Evolutionary conservation across 2,113 vertebrate species (phyloP).

Genomic region (Podiceps cristatus): DNA sequence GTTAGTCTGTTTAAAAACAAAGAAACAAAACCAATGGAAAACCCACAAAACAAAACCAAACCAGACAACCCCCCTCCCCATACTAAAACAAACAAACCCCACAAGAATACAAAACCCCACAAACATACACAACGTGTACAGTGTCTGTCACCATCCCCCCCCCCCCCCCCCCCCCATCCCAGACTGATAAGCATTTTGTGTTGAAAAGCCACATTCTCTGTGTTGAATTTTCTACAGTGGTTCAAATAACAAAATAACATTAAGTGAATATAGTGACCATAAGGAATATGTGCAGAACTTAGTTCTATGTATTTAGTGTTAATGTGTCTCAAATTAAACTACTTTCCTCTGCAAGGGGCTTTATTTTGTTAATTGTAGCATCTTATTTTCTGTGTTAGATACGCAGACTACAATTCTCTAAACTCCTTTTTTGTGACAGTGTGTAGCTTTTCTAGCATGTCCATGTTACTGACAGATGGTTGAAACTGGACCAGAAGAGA

Average conservation of each 20-base stretch:
- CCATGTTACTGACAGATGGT: background rate
- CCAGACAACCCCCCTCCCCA: background rate
- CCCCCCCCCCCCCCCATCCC: rapidly evolving
- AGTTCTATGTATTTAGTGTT: background rate
- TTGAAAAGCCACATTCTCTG: rapidly evolving
- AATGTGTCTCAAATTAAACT: background rate
- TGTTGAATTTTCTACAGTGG: background rate
- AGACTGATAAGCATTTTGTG: background rate
- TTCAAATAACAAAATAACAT: background rate
- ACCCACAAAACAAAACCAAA: background rate
- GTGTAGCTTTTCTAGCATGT: background rate
- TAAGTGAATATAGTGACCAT: background rate
- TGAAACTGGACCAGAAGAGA: background rate
- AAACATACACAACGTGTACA: too few species aligned
- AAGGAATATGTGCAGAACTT: background rate
- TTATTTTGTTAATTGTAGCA: background rate
- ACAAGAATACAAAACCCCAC: too few species aligned
- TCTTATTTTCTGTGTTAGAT: background rate
- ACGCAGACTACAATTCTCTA: background rate
- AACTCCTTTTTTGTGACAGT: background rate
- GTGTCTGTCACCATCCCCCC: too few species aligned
- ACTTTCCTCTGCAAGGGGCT: background rate
- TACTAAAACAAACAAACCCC: background rate
- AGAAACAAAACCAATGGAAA: background rate
- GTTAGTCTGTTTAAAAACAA: background rate